Conservation (phyloP, 2,888 invertebrate species). For the Gonocerus acuteangulatus region DNA sequence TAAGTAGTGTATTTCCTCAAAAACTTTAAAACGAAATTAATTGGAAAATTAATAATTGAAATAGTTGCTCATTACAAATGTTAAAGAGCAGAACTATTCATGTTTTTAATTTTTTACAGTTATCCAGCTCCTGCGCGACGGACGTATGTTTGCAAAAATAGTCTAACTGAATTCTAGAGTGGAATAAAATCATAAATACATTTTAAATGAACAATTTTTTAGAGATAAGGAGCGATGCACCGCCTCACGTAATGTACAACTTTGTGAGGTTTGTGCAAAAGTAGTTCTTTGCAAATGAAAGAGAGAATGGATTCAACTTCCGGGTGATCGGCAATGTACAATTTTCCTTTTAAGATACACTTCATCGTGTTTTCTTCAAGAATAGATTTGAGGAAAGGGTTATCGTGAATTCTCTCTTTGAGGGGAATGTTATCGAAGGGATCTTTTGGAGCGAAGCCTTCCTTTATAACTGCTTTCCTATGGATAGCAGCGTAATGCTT, state of each 20-base stretch:
- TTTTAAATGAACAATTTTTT: too few species aligned
- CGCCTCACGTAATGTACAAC: constrained; percentile 9
- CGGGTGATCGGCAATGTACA: constrained; percentile 14
- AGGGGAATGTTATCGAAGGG: not conserved
- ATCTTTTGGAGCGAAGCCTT: not conserved
- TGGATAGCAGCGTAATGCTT: not conserved
- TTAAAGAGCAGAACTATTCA: too few species aligned
- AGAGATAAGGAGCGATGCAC: constrained; percentile 6
- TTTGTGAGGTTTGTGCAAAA: constrained; percentile 15
- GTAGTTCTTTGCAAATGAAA: constrained; percentile 5
- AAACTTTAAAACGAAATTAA: too few species aligned
- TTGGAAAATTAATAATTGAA: too few species aligned
- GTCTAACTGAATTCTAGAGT: too few species aligned
- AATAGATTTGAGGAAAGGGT: not conserved
- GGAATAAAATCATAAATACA: too few species aligned
- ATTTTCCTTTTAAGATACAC: not conserved
- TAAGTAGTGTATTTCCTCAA: too few species aligned
- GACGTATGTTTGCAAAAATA: too few species aligned
- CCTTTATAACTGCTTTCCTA: not conserved
- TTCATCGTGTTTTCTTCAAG: not conserved
- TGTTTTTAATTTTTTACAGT: too few species aligned
- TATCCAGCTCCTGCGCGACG: too few species aligned
- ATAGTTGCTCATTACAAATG: too few species aligned
- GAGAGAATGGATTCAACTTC: constrained; percentile 5
- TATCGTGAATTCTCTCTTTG: not conserved